phyloP scores from a whole-genome alignment of 2,113 vertebrate genomes.

The Perca fluviatilis region DNA sequence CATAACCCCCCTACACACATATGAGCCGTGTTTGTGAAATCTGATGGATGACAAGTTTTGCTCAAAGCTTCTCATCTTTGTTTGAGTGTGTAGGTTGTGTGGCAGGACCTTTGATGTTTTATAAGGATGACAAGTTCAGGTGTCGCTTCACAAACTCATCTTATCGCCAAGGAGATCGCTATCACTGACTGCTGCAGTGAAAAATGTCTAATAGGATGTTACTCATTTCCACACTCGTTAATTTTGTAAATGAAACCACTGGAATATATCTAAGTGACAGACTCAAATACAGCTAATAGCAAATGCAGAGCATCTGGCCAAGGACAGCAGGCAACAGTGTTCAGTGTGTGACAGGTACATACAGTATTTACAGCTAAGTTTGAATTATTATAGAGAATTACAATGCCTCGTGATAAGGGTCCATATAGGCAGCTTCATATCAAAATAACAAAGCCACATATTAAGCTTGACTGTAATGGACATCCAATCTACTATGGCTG shows the following conservation, averaged over 20 bases:
- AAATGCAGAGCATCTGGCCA: slow-evolving; percentile 24
- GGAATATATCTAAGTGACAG: slow-evolving; percentile 35
- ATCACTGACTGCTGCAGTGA: slow-evolving; percentile 40
- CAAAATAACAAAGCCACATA: slow-evolving; percentile 51
- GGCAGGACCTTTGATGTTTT: slow-evolving; percentile 55
- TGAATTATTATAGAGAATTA: slow-evolving; percentile 21
- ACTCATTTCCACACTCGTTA: slow-evolving; percentile 48
- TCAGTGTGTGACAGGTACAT: slow-evolving; percentile 20
- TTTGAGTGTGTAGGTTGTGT: slow-evolving; percentile 35
- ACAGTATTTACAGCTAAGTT: neutral
- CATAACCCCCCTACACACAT: neutral
- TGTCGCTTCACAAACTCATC: slow-evolving; percentile 33
- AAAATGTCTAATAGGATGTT: slow-evolving; percentile 52
- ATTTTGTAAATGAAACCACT: slow-evolving; percentile 59
- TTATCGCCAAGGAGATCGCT: slow-evolving; percentile 37
- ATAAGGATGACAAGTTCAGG: slow-evolving; percentile 57
- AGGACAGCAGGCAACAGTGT: neutral
- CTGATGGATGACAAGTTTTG: slow-evolving; percentile 41
- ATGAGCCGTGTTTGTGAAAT: slow-evolving; percentile 30
- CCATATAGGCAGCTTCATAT: neutral
- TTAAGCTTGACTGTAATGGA: slow-evolving; percentile 49
- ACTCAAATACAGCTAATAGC: slow-evolving; percentile 35
- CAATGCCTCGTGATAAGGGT: slow-evolving; percentile 7
- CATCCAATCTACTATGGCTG: slow-evolving; percentile 55
- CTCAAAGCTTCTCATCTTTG: slow-evolving; percentile 25